Base-by-base conservation (phyloP, 2,888 invertebrate genomes). In the Xanthia icteritia region DNA sequence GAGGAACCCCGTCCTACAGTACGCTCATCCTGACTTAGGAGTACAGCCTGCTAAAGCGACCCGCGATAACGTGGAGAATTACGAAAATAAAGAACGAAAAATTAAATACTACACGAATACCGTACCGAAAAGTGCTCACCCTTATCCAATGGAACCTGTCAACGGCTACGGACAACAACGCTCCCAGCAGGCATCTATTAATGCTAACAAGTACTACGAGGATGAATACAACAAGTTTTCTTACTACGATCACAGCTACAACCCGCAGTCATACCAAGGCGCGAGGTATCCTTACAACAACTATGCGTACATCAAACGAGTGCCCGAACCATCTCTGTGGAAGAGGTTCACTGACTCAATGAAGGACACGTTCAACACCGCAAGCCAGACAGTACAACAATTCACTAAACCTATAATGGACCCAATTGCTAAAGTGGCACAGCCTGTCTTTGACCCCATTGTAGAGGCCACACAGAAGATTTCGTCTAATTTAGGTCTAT, bases 401-500 rank as follows among this genome's bases (percentile, higher is more conserved):
- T 92, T 98, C 20, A 97, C 97, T 0, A 96, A 96, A 76, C 97
- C 97, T 2, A 97, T 97, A n/a, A 96, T 97, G 69, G 97, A 97
- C 51, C 97, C 97, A 0, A 95, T 97, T 63, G 96, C 97, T 5
- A 97, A 96, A 91, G 97, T 97, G 1, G 97, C 98, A 0, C 96
- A 97, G 78, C 97, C 98, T 5, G 98, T 98, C 2, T 95, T 98
- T 48, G 98, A 98, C 76, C 98, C 98, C 0, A 92, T 98, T 54
- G 97, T 98, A 0, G 98, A 98, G 93, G 98, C 98, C 0, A 98
- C 98, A 0, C 98, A 98, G 15, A 98, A 98, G 92, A 98, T 98
- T 79, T 98, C 98, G 0, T 97, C 98, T 85, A 98, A 98, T 92
- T 95, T 98, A 64, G 98, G 98, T 1, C 94, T 98, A 15, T 97